Conservation (phyloP, 2,888 invertebrate genomes). For the Candidula unifasciata region DNA sequence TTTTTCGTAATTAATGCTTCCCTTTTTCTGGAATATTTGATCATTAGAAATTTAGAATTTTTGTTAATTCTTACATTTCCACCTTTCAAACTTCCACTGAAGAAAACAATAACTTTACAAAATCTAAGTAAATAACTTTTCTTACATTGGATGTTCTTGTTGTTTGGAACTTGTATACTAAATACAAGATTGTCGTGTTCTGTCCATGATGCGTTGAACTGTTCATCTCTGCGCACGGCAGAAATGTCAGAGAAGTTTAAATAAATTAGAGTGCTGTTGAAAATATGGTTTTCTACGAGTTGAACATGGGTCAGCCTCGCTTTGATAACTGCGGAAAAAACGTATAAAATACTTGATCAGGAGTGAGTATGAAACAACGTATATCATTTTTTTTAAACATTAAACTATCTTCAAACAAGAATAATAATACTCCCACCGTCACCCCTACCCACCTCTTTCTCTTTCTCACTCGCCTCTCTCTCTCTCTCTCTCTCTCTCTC, state of each 20-base stretch:
- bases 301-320: background rate
- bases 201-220: background rate
- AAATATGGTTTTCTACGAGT: background rate
- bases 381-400: no score
- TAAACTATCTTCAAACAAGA: no score
- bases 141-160: background rate
- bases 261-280: background rate
- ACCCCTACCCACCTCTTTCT: background rate
- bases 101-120: slow-evolving; percentile 18
- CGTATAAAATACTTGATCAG: background rate
- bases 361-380: no score
- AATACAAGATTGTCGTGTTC: background rate
- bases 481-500: slow-evolving; percentile 33
- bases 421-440: no score
- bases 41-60: slow-evolving; percentile 13
- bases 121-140: slow-evolving; percentile 8
- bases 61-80: background rate
- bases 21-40: background rate
- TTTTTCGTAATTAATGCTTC: background rate
- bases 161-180: background rate
- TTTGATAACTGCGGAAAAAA: background rate
- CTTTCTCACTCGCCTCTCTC: slow-evolving; percentile 21
- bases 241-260: slow-evolving; percentile 9
- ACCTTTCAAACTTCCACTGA: background rate
- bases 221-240: background rate